Base-by-base conservation (phyloP, 2,113 vertebrate species). In the Chroicocephalus ridibundus region DNA sequence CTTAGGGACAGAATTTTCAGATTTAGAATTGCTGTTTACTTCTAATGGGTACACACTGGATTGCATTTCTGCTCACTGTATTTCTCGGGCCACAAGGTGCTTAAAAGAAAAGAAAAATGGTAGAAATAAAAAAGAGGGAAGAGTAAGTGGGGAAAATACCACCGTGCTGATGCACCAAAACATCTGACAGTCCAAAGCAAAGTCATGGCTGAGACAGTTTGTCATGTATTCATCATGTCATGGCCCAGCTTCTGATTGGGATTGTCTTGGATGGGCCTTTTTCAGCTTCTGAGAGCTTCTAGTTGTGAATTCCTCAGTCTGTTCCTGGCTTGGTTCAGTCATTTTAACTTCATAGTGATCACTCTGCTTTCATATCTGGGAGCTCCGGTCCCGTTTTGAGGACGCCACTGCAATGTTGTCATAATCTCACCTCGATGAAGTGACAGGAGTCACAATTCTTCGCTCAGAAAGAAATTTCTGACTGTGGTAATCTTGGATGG, bases 181-280 rank as follows among this genome's bases (percentile, higher is more conserved):
- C 40, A 54, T 36, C 24, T 86, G 25, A 32, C 6, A 62, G 26
- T 66, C 40, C n/a, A 58, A 36, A 66, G 20, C 42, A 42, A 58
- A 70, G 51, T 82, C 29, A 9, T 64, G 25, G 10, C 46, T 55
- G 42, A 68, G 74, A 38, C 18, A 61, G 10, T 72, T 72, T 77
- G 55, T 71, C 24, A 2, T 19, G 14, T 61, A 21, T 70, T 76
- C 10, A 0, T 57, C 17, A 4, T 22, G 31, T 42, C 2, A 0
- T 31, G 57, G 19, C n/a, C 13, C 52, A 88, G 52, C 21, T 79
- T 5, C 61, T 34, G 29, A 8, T 3, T 31, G 31, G 16, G 11
- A 60, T 78, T 88, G 21, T 44, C 13, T 71, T 64, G 22, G 29
- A 7, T 24, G 32, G 38, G 42, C 34, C 47, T 76, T 47, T 2